A percentile compares a stretch with the other conserved stretches of the same genome.
These are phyloP conservation scores for Drosophila diplacantha DNA, from an alignment of 2,888 invertebrate species.

Conservation along the genomic window DNA sequence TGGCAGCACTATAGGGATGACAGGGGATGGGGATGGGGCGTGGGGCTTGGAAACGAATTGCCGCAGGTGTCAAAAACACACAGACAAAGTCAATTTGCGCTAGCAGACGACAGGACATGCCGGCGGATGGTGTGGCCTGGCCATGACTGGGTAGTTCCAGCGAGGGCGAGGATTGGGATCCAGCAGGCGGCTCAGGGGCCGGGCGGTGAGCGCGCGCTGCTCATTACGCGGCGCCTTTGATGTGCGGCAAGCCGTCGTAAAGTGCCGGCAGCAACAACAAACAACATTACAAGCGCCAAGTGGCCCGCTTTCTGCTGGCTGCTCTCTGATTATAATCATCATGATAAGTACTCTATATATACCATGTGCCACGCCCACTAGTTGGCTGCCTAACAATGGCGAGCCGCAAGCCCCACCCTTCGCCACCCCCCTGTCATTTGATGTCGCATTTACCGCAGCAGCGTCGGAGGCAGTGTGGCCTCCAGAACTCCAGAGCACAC, in stretches of 20 bases:
- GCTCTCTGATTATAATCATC: slow-evolving; percentile 66
- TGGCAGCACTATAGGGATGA: neutral
- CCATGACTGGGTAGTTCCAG: slow-evolving; percentile 16
- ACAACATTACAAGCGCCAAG: slow-evolving; percentile 66
- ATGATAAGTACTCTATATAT: slow-evolving; percentile 47
- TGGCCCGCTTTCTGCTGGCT: slow-evolving; percentile 51
- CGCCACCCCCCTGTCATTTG: slow-evolving; percentile 16
- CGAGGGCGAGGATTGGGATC: neutral
- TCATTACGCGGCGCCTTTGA: slow-evolving; percentile 70
- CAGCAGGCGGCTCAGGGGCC: slow-evolving; percentile 6
- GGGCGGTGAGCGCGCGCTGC: slow-evolving; percentile 60
- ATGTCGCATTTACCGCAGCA: slow-evolving; percentile 34
- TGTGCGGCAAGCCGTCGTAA: slow-evolving; percentile 70
- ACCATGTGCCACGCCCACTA: slow-evolving; percentile 37
- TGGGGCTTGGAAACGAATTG: slow-evolving; percentile 63
- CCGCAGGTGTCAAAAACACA: slow-evolving; percentile 71
- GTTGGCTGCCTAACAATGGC: slow-evolving; percentile 48
- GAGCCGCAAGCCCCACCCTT: slow-evolving; percentile 36
- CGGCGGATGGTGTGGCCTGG: slow-evolving; percentile 5
- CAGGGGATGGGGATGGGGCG: slow-evolving; percentile 7
- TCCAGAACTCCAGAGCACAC: neutral
- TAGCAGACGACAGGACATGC: slow-evolving; percentile 44
- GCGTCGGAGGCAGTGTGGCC: neutral
- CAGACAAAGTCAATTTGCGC: slow-evolving; percentile 69
- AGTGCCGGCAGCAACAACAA: slow-evolving; percentile 55